These are phyloP conservation scores for Dendrocopos noguchii DNA, from an alignment of 2,113 vertebrate species.

Conservation along the genomic window DNA sequence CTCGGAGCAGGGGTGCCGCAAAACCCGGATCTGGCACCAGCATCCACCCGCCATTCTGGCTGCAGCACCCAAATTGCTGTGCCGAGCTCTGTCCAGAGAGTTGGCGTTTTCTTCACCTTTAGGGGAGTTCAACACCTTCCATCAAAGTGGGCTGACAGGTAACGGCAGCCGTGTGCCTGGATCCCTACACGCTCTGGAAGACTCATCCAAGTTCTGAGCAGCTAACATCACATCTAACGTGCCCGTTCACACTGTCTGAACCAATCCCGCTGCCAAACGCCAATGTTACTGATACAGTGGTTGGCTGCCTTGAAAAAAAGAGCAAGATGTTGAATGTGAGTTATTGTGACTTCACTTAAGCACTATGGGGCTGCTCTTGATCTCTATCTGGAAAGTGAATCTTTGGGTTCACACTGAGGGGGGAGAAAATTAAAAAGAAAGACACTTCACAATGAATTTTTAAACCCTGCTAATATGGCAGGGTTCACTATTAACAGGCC, in stretches of 20 bases:
- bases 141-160: background rate
- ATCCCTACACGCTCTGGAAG: fast-evolving
- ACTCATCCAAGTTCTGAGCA: background rate
- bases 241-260: background rate
- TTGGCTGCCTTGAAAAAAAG: background rate
- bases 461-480: background rate
- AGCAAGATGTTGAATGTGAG: background rate
- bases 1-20: background rate
- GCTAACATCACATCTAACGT: background rate
- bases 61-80: background rate
- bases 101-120: fast-evolving
- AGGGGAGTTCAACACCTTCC: background rate
- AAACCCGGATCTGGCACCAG: background rate
- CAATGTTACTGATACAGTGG: fast-evolving
- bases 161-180: background rate
- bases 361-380: background rate
- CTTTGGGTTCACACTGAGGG: background rate
- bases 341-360: background rate
- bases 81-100: background rate
- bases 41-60: background rate
- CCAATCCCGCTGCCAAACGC: background rate
- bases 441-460: background rate
- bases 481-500: background rate
- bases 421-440: background rate
- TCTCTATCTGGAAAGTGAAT: background rate